A percentile compares a stretch with the other conserved stretches of the same genome.
phyloP scores from a whole-genome alignment of 2,888 invertebrate species.

The Cheilosia scutellata region DNA sequence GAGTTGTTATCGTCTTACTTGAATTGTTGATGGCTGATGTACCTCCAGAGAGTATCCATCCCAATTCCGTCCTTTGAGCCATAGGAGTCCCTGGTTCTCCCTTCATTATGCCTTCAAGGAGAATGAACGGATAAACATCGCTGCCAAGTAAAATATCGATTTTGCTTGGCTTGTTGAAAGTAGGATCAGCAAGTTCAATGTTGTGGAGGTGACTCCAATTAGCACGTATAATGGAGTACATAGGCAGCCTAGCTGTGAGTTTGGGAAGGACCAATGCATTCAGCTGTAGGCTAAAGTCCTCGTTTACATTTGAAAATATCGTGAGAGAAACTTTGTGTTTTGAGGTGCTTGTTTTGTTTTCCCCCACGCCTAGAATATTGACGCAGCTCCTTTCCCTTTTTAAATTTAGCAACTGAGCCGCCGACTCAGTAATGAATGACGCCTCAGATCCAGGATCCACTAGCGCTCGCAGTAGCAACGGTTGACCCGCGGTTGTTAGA shows the following conservation, averaged over 20 bases:
- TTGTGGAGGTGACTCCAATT: background rate
- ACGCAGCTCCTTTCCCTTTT: background rate
- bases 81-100: background rate
- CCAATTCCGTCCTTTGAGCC: too few relatives aligned
- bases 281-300: background rate
- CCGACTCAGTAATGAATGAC: background rate
- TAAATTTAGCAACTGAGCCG: background rate
- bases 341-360: background rate
- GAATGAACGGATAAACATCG: constrained; percentile 1
- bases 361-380: background rate
- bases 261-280: background rate
- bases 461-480: constrained; percentile 21
- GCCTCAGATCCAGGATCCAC: constrained; percentile 21
- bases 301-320: background rate
- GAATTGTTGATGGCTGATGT: background rate
- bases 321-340: background rate
- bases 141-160: constrained; percentile 2
- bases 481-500: background rate
- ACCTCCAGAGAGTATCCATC: too few relatives aligned
- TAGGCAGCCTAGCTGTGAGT: background rate
- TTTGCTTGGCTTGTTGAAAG: background rate
- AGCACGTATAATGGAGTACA: background rate
- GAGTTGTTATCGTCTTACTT: background rate
- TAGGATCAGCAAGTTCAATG: background rate
- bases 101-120: constrained; percentile 3